Evolutionary conservation across 2,113 vertebrate genomes (phyloP).

Genomic region (Nesoenas mayeri): DNA sequence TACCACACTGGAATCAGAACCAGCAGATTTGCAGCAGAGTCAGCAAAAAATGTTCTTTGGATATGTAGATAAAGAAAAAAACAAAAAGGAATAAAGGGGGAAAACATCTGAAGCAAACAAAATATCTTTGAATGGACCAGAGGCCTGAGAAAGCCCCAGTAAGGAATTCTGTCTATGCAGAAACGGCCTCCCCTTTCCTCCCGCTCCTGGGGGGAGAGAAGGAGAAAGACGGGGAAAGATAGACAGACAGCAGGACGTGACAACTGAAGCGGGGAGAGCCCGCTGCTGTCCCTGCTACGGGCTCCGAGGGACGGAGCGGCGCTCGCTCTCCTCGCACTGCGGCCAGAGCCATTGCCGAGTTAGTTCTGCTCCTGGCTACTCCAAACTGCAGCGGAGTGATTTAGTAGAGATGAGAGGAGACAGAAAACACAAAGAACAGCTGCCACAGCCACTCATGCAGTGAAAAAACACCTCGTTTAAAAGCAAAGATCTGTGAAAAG

Average conservation of each 20-base stretch:
- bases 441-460: constrained; percentile 78
- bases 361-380: constrained; percentile 65
- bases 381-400: constrained; percentile 68
- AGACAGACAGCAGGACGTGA: constrained; percentile 27
- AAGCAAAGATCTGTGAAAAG: constrained; percentile 76
- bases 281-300: neutral
- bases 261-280: neutral
- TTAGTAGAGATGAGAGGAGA: constrained; percentile 74
- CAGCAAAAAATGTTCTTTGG: constrained; percentile 34
- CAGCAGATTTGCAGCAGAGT: constrained; percentile 40
- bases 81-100: neutral
- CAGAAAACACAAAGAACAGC: constrained; percentile 75
- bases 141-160: neutral
- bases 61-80: neutral
- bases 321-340: constrained; percentile 30
- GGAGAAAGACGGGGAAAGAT: neutral
- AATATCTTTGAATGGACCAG: neutral
- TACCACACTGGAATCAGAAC: constrained; percentile 46
- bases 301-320: constrained; percentile 12
- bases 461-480: constrained; percentile 74
- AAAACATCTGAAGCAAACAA: constrained; percentile 19
- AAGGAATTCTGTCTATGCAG: neutral
- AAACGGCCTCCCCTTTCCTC: neutral
- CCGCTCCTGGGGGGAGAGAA: neutral
- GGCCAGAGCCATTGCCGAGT: constrained; percentile 57